Evolutionary conservation across 2,888 invertebrate species (phyloP), one percentile per base, ranked within the genome.

Genomic region (Euplagia quadripunctaria): DNA sequence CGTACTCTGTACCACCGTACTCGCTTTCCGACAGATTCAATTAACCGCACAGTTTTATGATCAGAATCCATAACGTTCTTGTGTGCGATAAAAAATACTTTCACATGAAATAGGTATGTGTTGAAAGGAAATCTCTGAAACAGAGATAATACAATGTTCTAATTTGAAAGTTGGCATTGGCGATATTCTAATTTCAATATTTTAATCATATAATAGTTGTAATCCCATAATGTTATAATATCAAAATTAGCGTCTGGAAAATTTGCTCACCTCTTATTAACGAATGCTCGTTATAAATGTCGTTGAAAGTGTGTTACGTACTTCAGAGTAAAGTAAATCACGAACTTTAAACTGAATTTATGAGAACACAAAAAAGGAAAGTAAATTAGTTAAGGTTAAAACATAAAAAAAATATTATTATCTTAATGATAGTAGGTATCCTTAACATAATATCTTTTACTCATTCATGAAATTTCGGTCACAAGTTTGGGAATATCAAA

Each of bases 21-120:
- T 79, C 75, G 76, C 78, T 81, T 79, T 76, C 76, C 74, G 82
- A 83, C 85, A 83, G 82, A 85, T 85, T 82, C 77, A 84, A 88
- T 88, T 88, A 89, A 76, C 76, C 80, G 76, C 78, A 77, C 76
- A 82, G 81, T 81, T 77, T 75, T 80, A 81, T 78, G 82, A 83
- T 80, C 76, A 76, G 70, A 70, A 80, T 75, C 43, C 70, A 74
- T 68, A 75, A 71, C 70, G 66, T 72, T 77, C 74, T 70, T 58
- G 70, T 67, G 68, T 64, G 61, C 46, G 12, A 55, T 20, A 49
- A 65, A 65, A 46, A 64, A 64, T 64, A 16, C 52, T 61, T 61
- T 61, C 12, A 12, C 1, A 61, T 31, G 6, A 17, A 0, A 17
- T 52, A 52, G 6, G 43, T 46, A 17, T 17, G 52, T 14, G 14